A percentile compares a stretch with the other conserved stretches of the same genome.
Conservation (phyloP, 2,113 vertebrate species). For the Hypanus sabinus region DNA sequence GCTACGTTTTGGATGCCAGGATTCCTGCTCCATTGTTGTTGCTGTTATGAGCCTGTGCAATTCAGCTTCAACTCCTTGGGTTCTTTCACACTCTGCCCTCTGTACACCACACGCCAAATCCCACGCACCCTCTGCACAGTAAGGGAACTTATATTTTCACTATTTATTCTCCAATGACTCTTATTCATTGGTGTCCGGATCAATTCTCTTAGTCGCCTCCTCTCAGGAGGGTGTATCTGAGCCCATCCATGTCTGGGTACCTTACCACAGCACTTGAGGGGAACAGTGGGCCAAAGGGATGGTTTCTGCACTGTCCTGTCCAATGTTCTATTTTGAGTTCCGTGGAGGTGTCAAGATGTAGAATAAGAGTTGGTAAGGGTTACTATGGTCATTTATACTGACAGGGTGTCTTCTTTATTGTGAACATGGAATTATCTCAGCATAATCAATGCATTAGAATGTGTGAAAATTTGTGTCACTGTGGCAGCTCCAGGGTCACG, state of each 20-base stretch:
- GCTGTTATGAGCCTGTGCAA: background rate
- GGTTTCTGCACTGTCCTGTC: too few relatives aligned
- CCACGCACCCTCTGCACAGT: background rate
- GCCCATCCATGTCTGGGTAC: background rate
- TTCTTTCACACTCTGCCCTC: background rate
- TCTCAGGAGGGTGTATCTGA: background rate
- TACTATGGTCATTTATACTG: background rate
- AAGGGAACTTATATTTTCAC: background rate
- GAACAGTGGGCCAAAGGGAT: background rate
- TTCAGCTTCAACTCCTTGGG: background rate
- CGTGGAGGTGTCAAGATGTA: background rate
- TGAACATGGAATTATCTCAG: background rate
- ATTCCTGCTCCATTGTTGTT: too few relatives aligned
- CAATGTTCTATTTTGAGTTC: background rate
- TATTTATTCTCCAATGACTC: background rate
- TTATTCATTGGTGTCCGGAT: background rate
- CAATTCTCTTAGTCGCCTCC: background rate
- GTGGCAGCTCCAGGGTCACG: too few relatives aligned
- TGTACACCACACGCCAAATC: too few relatives aligned
- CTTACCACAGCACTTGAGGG: background rate
- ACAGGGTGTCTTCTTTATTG: background rate
- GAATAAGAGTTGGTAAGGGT: background rate
- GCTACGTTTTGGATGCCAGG: background rate
- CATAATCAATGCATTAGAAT: background rate
- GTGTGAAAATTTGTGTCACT: background rate